Evolutionary conservation across 2,113 vertebrate genomes (phyloP).

Genomic region (Colius striatus): DNA sequence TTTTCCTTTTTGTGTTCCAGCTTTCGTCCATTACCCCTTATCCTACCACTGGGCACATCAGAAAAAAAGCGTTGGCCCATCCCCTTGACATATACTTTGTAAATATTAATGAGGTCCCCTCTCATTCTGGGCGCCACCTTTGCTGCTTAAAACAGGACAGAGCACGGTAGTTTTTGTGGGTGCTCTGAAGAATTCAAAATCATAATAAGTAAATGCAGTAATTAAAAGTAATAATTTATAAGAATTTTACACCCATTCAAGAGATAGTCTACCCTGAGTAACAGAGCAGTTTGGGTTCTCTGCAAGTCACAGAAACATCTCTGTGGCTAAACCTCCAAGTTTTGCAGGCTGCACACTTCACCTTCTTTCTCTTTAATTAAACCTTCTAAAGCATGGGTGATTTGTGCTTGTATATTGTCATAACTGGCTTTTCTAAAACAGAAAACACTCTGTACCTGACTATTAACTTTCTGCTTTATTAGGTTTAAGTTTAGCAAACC

Average conservation of each 20-base stretch:
- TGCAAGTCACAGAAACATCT: not conserved
- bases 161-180: not conserved
- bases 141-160: not conserved
- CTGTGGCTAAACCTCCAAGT: not conserved
- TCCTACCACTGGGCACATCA: too few species aligned
- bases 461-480: slow-evolving; percentile 47
- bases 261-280: not conserved
- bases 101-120: too few species aligned
- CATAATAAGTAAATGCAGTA: not conserved
- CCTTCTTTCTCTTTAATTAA: not conserved
- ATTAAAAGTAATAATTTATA: not conserved
- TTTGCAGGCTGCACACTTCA: not conserved
- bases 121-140: not conserved
- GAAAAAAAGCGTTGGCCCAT: too few species aligned
- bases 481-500: slow-evolving; percentile 39
- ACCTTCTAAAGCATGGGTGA: not conserved
- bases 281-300: not conserved
- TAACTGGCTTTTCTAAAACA: not conserved
- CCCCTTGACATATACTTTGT: too few species aligned
- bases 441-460: not conserved
- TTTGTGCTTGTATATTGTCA: not conserved
- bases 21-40: too few species aligned
- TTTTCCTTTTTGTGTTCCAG: too few species aligned
- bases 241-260: not conserved
- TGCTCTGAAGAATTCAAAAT: not conserved